Evolutionary conservation across 2,113 vertebrate species (phyloP), one percentile per base, ranked within the genome.

Genomic region (Gymnarchus niloticus): DNA sequence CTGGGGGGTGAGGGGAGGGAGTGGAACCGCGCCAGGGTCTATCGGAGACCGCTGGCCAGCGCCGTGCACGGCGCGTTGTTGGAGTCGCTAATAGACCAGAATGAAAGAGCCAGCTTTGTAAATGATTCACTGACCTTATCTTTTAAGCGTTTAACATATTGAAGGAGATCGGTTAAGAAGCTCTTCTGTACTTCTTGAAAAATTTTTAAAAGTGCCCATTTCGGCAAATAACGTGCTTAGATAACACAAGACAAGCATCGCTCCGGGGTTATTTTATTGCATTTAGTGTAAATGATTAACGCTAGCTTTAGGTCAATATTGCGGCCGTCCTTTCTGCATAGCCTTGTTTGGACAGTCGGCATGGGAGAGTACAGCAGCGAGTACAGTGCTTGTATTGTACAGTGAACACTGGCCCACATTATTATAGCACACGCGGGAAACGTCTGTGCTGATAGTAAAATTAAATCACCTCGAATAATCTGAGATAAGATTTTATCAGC

Each of bases 401-500:
- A 52, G 49, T 4, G 52, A 48, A 57, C 65, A 85, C n/a, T 41
- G 61, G 48, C 41, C 10, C 57, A 19, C 76, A 59, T 85, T 69
- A 78, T 87, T 87, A 80, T 80, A 81, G 3, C n/a, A 46, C 6
- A 17, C 12, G 49, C 44, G 59, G 57, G 83, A 56, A 28, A 76
- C 33, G 52, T n/a, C 78, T 28, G 3, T 52, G 56, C 33, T 48
- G 52, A 87, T 61, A 78, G 84, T 87, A 85, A 83, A 83, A 81
- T 82, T 48, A 85, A 85, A 83, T 83, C 80, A 83, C 59, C 65
- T 46, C 73, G 65, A 76, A 84, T 83, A 59, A 85, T 77, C 49
- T 84, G 46, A 85, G 87, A 85, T 85, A 76, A 83, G 81, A 83
- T 87, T 48, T 76, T 83, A 83, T 83, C 84, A 48, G 80, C 44